Percentiles rank a stretch among this genome's conserved stretches.
Evolutionary conservation across 2,888 invertebrate genomes (phyloP).

Genomic region (Spisula subtruncata): DNA sequence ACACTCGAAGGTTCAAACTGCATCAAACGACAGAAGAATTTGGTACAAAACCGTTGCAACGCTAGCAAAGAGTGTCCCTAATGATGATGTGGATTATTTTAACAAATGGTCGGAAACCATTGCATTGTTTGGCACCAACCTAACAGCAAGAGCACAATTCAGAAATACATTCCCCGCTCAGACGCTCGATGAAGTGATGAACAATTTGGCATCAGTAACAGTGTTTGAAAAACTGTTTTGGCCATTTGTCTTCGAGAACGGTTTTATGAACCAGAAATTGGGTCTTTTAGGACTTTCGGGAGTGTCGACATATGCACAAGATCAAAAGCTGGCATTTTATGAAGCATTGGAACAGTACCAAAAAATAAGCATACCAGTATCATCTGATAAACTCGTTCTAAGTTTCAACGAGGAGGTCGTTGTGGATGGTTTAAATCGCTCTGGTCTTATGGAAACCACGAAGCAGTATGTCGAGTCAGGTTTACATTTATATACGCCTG

Average conservation of each 20-base stretch:
- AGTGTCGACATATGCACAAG: background rate
- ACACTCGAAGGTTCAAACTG: background rate
- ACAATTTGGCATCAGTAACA: background rate
- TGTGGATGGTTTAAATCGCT: conserved; percentile 24
- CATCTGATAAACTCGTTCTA: background rate
- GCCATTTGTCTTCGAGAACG: conserved; percentile 29
- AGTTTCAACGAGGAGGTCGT: conserved; percentile 9
- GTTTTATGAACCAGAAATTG: conserved; percentile 36
- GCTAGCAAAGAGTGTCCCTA: background rate
- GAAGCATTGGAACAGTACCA: conserved; percentile 21
- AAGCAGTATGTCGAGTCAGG: conserved; percentile 20
- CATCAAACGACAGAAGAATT: background rate
- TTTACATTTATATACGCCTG: conserved; percentile 19
- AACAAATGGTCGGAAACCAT: conserved; percentile 27
- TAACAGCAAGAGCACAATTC: background rate
- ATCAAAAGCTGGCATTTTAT: conserved; percentile 30
- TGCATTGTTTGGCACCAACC: conserved; percentile 26
- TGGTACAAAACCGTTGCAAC: background rate
- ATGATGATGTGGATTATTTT: background rate
- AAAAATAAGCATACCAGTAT: conserved; percentile 8
- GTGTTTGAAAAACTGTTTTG: conserved; percentile 30
- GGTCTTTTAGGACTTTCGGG: conserved; percentile 20
- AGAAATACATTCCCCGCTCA: background rate
- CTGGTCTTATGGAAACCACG: conserved; percentile 22
- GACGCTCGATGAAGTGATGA: background rate